Base-by-base conservation (phyloP, 2,797 vertebrate genomes). In the Enteromius treurensis region DNA sequence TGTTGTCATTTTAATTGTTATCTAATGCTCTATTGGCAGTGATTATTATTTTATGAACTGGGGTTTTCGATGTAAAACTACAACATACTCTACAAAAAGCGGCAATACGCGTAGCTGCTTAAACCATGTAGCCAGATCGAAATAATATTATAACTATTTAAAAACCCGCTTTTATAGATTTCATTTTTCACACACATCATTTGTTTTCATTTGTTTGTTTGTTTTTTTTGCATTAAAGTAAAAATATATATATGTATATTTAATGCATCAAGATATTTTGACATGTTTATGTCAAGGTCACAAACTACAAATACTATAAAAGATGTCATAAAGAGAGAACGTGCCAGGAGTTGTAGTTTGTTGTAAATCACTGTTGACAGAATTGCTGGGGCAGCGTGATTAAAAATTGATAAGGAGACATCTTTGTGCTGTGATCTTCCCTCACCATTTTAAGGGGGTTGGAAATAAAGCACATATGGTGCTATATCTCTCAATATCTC, bases 381-480 rank as follows among this genome's bases (percentile, higher is more conserved):
- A 91, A 93, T 93, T 91, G 90, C 77, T 53, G 40, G 77, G 88
- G 89, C 90, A 86, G 92, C 94, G 93, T 94, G 91, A 93, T 94
- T 95, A 95, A 96, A 95, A 96, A 96, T 95, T 96, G 94, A 96
- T 95, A 93, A 93, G 90, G 89, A 91, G 95, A 93, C 89, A 92
- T 92, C 88, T 88, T 88, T 80, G 90, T 90, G 90, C 90, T 88
- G 92, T 90, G 92, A 92, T 92, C 94, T 88, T 92, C 88, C 84
- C 83, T 94, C 94, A 95, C 93, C 93, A 93, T 96, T 96, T 96
- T 95, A 95, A 65, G 92, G 92, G 93, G 93, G n/a, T 64, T 68
- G 13, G 8, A 45, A 79, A 76, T 29, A 58, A 23, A 55, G 37
- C 73, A 17, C 71, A 76, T 58, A 68, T 58, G 80, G 21, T 37